A percentile compares a stretch with the other conserved stretches of the same genome.
These are phyloP conservation scores for Enteromius argenteus DNA, from an alignment of 2,797 vertebrate species.

Conservation along the genomic window DNA sequence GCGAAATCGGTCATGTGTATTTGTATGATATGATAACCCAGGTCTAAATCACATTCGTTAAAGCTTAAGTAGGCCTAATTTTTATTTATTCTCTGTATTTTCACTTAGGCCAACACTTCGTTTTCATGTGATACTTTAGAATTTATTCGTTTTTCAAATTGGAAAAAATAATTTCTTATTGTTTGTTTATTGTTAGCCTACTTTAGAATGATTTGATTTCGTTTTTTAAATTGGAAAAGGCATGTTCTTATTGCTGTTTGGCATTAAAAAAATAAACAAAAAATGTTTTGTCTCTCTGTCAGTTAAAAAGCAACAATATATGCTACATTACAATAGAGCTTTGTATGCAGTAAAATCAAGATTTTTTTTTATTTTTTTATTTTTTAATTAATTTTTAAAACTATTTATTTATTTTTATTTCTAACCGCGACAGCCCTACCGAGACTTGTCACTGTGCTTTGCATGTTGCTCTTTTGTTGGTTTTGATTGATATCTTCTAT, in stretches of 20 bases:
- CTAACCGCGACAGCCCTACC: too few relatives aligned
- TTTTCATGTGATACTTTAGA: neutral
- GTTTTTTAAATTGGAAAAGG: too few relatives aligned
- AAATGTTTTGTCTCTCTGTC: too few relatives aligned
- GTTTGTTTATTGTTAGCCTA: neutral
- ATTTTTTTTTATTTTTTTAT: neutral
- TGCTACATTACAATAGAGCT: neutral
- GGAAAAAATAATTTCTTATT: neutral
- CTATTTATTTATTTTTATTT: too few relatives aligned
- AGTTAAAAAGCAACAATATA: neutral
- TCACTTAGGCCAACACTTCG: neutral
- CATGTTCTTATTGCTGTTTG: too few relatives aligned
- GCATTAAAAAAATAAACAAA: too few relatives aligned
- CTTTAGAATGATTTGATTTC: too few relatives aligned
- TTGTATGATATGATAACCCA: constrained; percentile 5
- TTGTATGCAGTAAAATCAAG: neutral
- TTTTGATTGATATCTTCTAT: too few relatives aligned
- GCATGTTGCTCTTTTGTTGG: too few relatives aligned
- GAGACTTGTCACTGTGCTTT: too few relatives aligned
- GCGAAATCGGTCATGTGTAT: too few relatives aligned
- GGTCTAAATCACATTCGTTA: neutral
- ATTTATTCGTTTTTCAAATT: neutral
- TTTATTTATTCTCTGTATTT: neutral
- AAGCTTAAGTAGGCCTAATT: neutral
- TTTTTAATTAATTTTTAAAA: too few relatives aligned